Evolutionary conservation across 23 tunicate species (phyloP).

Genomic region (Halocynthia aurantium): DNA sequence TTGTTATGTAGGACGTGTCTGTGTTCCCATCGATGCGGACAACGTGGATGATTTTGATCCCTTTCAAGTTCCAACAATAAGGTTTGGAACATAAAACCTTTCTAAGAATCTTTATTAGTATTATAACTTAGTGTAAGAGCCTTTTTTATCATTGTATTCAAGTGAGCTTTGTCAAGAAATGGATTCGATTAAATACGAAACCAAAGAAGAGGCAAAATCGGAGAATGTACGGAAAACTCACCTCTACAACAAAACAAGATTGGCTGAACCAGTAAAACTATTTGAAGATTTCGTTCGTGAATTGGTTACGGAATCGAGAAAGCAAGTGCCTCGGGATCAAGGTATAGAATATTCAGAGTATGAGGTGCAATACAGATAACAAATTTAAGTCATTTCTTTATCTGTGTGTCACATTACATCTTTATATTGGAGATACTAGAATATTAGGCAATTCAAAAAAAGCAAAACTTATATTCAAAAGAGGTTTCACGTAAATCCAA

Average conservation of each 20-base stretch:
- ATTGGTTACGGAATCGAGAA: constrained; percentile 4
- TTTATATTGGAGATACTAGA: too few species aligned
- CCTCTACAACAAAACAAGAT: constrained; percentile 53
- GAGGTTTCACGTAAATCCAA: too few species aligned
- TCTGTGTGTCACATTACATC: too few species aligned
- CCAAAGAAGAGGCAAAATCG: constrained; percentile 7
- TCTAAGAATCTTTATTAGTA: neutral
- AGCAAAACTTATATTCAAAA: too few species aligned
- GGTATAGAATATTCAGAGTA: too few species aligned
- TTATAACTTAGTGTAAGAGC: neutral
- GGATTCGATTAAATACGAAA: constrained; percentile 29
- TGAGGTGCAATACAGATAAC: too few species aligned
- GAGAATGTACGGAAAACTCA: constrained; percentile 4
- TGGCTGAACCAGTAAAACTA: constrained; percentile 45
- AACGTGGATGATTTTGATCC: constrained; percentile 90
- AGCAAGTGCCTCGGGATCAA: neutral
- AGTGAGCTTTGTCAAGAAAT: constrained; percentile 54
- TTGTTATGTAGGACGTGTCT: constrained; percentile 56
- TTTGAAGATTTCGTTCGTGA: constrained; percentile 61
- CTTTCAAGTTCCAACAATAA: constrained; percentile 80
- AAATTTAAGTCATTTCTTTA: too few species aligned
- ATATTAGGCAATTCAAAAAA: too few species aligned
- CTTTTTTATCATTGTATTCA: constrained; percentile 1
- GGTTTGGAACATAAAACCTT: neutral
- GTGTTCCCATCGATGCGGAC: constrained; percentile 85